Evolutionary conservation across 2,888 invertebrate species (phyloP), one percentile per base, ranked within the genome.

Genomic region (Heliconius hortense): DNA sequence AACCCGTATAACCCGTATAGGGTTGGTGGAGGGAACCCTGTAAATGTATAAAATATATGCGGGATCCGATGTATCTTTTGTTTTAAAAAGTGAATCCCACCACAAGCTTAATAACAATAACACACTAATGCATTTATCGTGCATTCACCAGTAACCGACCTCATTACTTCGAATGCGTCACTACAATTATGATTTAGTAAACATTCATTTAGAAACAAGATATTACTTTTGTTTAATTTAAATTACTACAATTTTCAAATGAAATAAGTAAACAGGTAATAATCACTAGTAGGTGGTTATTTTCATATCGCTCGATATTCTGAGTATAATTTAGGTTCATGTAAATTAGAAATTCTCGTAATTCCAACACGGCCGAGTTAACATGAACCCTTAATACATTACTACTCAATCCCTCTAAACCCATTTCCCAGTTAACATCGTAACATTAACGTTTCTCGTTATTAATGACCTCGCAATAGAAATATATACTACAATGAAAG

Each of bases 191-290:
- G 53, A 56, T 68, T 31, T 69, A 13, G 56, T 69, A 31, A 31
- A 69, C 11, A 31, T 69, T 56, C 15, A 39, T 66, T 66, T 39
- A 66, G 39, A 66, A 66, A 66, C 13, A 15, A 39, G 64, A 13
- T 24, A 39, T 35, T 39, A 26, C 5, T 2, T 24, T 13, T 39
- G 39, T 56, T 24, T 39, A 13, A 10, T 7, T 13, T 39, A 35
- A 13, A n/a, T 39, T 15, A 15, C 5, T 15, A 5, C 24, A 5
- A 66, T 43, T 66, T n/a, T 39, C 5, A n/a, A 64, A 35, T 35
- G 11, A n/a, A 21, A 63, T 63, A 63, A 4, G 3, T 63, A 63
- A n/a, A 35, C 35, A 35, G n/a, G 11, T 63, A 64, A 64, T 31
- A 35, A n/a, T 35, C 1, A n/a, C 18, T 5, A 31, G 7, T 48